These are phyloP conservation scores for Sesia bembeciformis DNA, from an alignment of 2,888 invertebrate species.

Conservation along the genomic window DNA sequence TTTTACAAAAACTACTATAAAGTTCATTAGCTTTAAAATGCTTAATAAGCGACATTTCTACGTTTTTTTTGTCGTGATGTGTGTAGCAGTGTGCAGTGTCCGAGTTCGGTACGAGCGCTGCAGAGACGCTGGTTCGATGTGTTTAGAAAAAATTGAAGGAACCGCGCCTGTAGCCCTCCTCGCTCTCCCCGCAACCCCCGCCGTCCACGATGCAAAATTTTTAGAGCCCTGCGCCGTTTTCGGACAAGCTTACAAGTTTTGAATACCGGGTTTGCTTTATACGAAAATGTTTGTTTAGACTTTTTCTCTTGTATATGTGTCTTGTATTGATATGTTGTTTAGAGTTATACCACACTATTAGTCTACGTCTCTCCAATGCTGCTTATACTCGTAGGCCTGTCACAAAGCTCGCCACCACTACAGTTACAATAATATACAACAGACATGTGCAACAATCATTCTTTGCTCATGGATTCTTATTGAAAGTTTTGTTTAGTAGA, in stretches of 20 bases:
- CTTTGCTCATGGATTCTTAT: too few relatives aligned
- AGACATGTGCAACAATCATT: too few relatives aligned
- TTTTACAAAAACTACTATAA: background rate
- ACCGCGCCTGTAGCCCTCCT: conserved; percentile 24
- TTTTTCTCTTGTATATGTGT: too few relatives aligned
- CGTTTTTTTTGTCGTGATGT: background rate
- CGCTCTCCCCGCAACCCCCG: conserved; percentile 24
- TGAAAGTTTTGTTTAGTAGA: too few relatives aligned
- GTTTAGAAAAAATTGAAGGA: conserved; percentile 41
- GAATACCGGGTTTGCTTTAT: too few relatives aligned
- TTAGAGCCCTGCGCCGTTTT: conserved; percentile 42
- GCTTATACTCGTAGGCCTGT: too few relatives aligned
- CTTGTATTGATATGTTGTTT: too few relatives aligned
- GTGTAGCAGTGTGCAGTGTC: conserved; percentile 8
- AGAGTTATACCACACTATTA: too few relatives aligned
- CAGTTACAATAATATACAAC: too few relatives aligned
- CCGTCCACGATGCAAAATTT: conserved; percentile 54
- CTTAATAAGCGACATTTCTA: background rate
- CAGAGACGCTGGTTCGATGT: conserved; percentile 19
- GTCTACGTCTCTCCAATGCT: too few relatives aligned
- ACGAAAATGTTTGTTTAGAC: too few relatives aligned
- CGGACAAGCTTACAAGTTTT: background rate
- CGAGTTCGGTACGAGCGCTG: conserved; percentile 9
- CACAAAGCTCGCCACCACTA: too few relatives aligned
- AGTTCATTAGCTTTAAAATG: background rate